Evolutionary conservation across 2,797 vertebrate species (phyloP), one percentile per base, ranked within the genome.

Genomic region (Gephyroberyx darwinii): DNA sequence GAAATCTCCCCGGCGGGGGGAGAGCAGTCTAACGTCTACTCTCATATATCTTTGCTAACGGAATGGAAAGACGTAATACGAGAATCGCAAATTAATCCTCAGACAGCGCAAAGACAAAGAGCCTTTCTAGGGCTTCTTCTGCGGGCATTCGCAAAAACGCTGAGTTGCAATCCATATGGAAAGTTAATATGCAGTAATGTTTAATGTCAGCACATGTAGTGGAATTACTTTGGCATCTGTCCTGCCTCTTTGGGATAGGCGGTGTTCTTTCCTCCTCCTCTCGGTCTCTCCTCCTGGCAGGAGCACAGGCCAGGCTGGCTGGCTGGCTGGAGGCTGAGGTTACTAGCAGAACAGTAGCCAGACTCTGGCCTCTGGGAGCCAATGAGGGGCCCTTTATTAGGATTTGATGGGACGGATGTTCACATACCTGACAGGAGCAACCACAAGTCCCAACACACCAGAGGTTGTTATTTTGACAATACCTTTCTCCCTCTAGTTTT

Each of bases 121-220:
- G 88, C 83, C 92, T 90, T 93, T 94, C 92, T 93, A 58, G 74
- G 84, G 78, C 77, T 86, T 75, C 80, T 91, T 92, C 81, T 92
- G 89, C 47, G 84, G 92, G 89, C 77, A 76, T 91, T 90, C 33
- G 71, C 69, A 80, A 92, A 93, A 93, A 87, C 60, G 92, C 93
- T 92, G 94, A 94, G 85, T 94, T 94, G 93, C 92, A 89, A 75
- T 88, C 89, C 90, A 90, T 94, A 94, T 93, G 94, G 94, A 94
- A 95, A 94, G 93, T 90, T 91, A 91, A 94, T 93, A 90, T 91
- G 89, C 90, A 84, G 90, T 88, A 91, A 93, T 93, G 92, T 93
- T 94, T 93, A 94, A 93, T 93, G 94, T 95, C 93, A 94, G 94
- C 93, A 94, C 92, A 93, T 93, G 93, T 93, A 92, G 92, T 73